Base-by-base conservation (phyloP, 1,140 invertebrate species). In the Dendrolimus punctatus region DNA sequence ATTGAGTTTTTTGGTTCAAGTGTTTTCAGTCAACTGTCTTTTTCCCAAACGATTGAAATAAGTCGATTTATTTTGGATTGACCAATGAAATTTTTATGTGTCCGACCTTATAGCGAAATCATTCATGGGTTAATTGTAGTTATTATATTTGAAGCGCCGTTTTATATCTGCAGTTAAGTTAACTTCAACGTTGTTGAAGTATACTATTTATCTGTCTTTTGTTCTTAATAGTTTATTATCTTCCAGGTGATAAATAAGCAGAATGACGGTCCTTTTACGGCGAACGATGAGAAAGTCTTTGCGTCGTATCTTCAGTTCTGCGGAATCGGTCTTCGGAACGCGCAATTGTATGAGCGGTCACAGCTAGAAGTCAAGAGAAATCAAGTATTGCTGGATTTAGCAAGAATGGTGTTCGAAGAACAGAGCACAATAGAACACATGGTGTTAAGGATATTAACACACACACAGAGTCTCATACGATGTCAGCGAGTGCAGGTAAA, bases 351-450 rank as follows among this genome's bases (percentile, higher is more conserved):
- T 82, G 96, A 98, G 85, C 92, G 95, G 70, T 98, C 96, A 60
- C 94, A 97, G 79, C 87, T 98, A 66, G 97, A 98, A 88, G 95
- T 98, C 55, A 96, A 96, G 84, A 89, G 97, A 66, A 98, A 98
- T 88, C 96, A 99, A 90, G 96, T 99, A 48, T 88, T 99, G 8
- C 85, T 99, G 53, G 96, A 99, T 80, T 87, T 99, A 69, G 97
- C 96, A 4, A 90, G 96, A 64, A 97, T 98, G 93, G 96, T 99
- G 66, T 99, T 99, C 80, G 96, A 98, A 78, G 96, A 99, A 80
- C 97, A 98, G 87, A 97, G 95, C 84, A 98, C 96, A 62, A 96
- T 98, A 64, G 96, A 98, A 73, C 95, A 95, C 76, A 95, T 98
- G 90, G 96, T 98, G 57, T 93, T 96, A 64, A 92, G 97, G 84